A percentile compares a stretch with the other conserved stretches of the same genome.
phyloP scores from a whole-genome alignment of 2,113 vertebrate species.

The zebrafish (Danio rerio) region GRCz12tu NC_133187.1:45920001-45920500 shows the following conservation, averaged over 20 bases:
- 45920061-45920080: background rate
- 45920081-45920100: background rate
- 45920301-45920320: background rate
- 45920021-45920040: no score
- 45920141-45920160: background rate
- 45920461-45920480: no score
- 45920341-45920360: no score
- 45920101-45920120: background rate
- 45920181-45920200: background rate
- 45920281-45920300: background rate
- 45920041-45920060: background rate
- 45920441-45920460: no score
- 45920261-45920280: background rate
- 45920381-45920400: no score
- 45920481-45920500: no score
- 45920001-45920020: no score
- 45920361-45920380: no score
- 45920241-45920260: background rate
- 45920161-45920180: background rate
- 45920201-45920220: background rate
- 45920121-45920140: background rate
- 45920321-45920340: background rate
- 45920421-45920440: no score
- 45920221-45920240: background rate
- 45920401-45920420: no score